These are phyloP conservation scores for Pristionchus entomophagus DNA, from an alignment of 2,888 invertebrate genomes.

Conservation along the genomic window DNA sequence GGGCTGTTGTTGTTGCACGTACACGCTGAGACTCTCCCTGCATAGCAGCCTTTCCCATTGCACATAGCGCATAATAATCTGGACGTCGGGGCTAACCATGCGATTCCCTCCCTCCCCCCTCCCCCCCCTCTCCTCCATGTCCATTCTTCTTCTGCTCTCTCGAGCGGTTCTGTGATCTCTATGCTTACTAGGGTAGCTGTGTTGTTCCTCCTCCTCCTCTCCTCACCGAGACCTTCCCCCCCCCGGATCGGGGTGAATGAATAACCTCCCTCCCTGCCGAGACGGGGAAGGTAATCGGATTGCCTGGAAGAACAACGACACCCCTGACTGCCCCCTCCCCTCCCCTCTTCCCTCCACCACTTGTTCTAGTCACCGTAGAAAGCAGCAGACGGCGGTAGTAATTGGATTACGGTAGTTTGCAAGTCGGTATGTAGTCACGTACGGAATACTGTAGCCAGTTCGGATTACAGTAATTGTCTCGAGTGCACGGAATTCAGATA, in stretches of 20 bases:
- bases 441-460: too few relatives aligned
- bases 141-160: too few relatives aligned
- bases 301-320: neutral
- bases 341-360: neutral
- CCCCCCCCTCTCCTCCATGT: neutral
- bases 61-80: conserved; percentile 1
- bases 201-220: neutral
- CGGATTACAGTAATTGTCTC: neutral
- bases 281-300: conserved; percentile 6
- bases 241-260: neutral
- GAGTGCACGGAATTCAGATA: too few relatives aligned
- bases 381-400: neutral
- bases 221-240: too few relatives aligned
- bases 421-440: too few relatives aligned
- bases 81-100: neutral
- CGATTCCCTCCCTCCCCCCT: neutral
- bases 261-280: neutral
- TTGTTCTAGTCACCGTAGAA: too few relatives aligned
- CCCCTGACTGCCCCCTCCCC: neutral
- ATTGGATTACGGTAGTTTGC: neutral
- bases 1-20: neutral
- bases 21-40: neutral
- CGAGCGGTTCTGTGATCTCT: conserved; percentile 27
- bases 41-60: neutral
- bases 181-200: neutral